These are phyloP conservation scores for Tringa solitaria DNA, from an alignment of 2,113 vertebrate species.

Conservation along the genomic window DNA sequence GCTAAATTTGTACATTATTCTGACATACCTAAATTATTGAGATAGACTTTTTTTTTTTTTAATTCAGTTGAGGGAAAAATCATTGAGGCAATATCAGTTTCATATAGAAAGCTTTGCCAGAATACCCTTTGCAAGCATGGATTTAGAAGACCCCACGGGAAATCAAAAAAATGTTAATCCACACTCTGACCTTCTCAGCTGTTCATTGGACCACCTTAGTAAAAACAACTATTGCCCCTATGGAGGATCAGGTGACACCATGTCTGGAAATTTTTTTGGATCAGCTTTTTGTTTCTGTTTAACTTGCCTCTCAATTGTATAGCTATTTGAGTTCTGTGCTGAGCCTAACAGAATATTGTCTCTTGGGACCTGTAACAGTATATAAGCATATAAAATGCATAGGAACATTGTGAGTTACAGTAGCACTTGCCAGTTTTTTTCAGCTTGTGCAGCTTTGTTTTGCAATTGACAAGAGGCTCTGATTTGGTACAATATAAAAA, in stretches of 20 bases:
- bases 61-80: neutral
- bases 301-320: conserved; percentile 33
- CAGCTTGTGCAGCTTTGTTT: conserved; percentile 18
- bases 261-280: conserved; percentile 58
- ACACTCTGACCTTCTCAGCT: conserved; percentile 53
- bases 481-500: neutral
- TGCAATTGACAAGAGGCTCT: neutral
- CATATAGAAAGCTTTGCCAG: neutral
- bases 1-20: neutral
- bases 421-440: conserved; percentile 38
- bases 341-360: conserved; percentile 35
- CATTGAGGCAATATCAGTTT: neutral
- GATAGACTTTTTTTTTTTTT: neutral
- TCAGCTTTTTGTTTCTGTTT: conserved; percentile 53
- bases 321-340: conserved; percentile 43
- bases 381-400: conserved; percentile 30
- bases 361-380: conserved; percentile 30
- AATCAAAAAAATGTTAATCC: conserved; percentile 26
- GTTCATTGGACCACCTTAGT: conserved; percentile 51
- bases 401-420: neutral
- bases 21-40: neutral
- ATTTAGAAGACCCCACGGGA: conserved; percentile 36
- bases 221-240: conserved; percentile 38
- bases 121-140: neutral
- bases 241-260: conserved; percentile 55